phyloP scores from a whole-genome alignment of 2,888 invertebrate species.

The Pristionchus japonicus region DNA sequence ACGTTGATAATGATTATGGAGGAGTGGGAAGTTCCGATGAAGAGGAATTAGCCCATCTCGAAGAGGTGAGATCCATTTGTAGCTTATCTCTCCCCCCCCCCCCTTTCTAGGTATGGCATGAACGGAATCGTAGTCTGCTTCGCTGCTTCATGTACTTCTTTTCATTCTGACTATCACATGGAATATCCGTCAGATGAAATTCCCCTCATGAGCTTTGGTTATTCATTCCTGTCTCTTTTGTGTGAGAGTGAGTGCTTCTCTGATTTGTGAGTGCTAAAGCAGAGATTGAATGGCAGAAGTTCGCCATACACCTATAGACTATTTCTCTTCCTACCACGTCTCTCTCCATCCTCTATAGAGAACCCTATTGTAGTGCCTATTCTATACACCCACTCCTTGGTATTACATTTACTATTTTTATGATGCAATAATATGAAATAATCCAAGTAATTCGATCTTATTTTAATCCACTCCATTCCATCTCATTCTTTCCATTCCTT shows the following conservation, averaged over 20 bases:
- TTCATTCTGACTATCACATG: neutral
- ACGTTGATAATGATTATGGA: slow-evolving; percentile 52
- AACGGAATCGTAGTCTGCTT: neutral
- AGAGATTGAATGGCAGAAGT: neutral
- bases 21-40: slow-evolving; percentile 53
- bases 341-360: neutral
- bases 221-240: neutral
- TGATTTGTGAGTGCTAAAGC: neutral
- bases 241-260: neutral
- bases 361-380: neutral
- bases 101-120: neutral
- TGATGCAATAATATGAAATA: neutral
- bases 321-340: neutral
- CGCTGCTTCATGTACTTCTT: neutral
- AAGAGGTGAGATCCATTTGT: slow-evolving; percentile 39
- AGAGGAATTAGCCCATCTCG: slow-evolving; percentile 57
- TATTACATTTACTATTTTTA: neutral
- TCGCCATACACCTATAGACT: neutral
- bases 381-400: neutral
- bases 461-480: neutral
- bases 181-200: neutral
- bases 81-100: too few relatives aligned
- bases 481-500: neutral
- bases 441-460: neutral
- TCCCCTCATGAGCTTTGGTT: neutral